Evolutionary conservation across 2,888 invertebrate genomes (phyloP), one percentile per base, ranked within the genome.

Genomic region (Heliconius erato): DNA sequence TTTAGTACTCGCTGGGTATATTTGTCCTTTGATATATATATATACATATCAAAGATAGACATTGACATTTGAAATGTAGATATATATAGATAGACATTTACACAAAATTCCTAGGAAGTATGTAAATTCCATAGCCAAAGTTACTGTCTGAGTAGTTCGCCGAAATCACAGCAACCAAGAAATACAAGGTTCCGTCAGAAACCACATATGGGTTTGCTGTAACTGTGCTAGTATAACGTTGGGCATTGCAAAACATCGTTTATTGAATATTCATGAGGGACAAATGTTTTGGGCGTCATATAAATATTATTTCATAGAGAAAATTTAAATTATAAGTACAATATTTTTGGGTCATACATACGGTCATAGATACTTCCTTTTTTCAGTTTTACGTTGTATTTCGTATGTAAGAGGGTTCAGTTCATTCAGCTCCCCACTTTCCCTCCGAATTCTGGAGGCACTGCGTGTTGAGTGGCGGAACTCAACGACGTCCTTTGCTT

Each of bases 221-320:
- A 69, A 78, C 67, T 44, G 78, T 44, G 23, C 40, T 40, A 11
- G 35, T 65, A 49, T 67, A 26, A 28, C 67, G 59, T 49, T 35
- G 71, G 12, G 11, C 68, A 23, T 11, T 71, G 65, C 78, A 80
- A 80, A 84, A 84, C 74, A 69, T 82, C 69, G 69, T 82, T 54
- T 82, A 79, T 77, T 82, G 79, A 82, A 84, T 83, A 83, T 82
- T 84, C 79, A 80, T 82, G 65, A 82, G 68, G 49, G 44, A 72
- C 72, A 78, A 82, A 76, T 72, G 40, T 5, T 71, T 71, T 28
- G 28, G 72, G 74, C 79, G 67, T 79, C 80, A 79, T 69, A 74
- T n/a, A 67, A 72, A 76, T 80, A 23, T 65, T 63, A 80, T 35
- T 68, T 71, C 12, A 71, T 71, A 76, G 54, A 6, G 65, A 32